Evolutionary conservation across 2,113 vertebrate species (phyloP).

Genomic region (Xiphophorus hellerii): DNA sequence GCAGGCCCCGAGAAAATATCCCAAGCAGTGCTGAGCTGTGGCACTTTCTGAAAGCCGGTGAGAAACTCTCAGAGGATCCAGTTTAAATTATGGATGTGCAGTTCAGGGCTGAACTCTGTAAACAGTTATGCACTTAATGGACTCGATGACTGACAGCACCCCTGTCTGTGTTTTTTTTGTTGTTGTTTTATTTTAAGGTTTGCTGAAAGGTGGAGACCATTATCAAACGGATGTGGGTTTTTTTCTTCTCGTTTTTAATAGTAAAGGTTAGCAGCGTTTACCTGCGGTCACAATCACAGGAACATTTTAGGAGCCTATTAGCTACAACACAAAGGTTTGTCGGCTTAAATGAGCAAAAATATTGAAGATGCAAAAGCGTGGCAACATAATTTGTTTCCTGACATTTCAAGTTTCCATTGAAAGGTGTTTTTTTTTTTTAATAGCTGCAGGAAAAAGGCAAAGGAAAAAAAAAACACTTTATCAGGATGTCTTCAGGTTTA

Average conservation of each 20-base stretch:
- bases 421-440: constrained; percentile 20
- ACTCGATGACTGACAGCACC: constrained; percentile 71
- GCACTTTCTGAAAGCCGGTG: constrained; percentile 47
- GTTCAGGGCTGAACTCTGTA: constrained; percentile 72
- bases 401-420: constrained; percentile 10
- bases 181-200: constrained; percentile 1
- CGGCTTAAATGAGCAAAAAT: constrained; percentile 1
- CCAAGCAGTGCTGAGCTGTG: constrained; percentile 36
- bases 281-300: not conserved
- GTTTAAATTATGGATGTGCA: constrained; percentile 76
- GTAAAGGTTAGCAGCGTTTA: constrained; percentile 2
- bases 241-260: constrained; percentile 4
- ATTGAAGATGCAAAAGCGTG: not conserved
- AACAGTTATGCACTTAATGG: constrained; percentile 78
- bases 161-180: constrained; percentile 17
- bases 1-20: constrained; percentile 44
- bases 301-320: not conserved
- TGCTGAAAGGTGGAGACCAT: constrained; percentile 31
- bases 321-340: not conserved
- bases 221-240: not conserved
- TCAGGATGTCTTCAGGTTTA: constrained; percentile 38
- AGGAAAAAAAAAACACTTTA: not conserved
- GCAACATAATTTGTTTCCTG: constrained; percentile 17
- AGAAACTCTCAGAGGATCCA: constrained; percentile 63
- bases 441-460: not conserved